phyloP scores from a whole-genome alignment of 2,888 invertebrate species.

The Nomada fabriciana region DNA sequence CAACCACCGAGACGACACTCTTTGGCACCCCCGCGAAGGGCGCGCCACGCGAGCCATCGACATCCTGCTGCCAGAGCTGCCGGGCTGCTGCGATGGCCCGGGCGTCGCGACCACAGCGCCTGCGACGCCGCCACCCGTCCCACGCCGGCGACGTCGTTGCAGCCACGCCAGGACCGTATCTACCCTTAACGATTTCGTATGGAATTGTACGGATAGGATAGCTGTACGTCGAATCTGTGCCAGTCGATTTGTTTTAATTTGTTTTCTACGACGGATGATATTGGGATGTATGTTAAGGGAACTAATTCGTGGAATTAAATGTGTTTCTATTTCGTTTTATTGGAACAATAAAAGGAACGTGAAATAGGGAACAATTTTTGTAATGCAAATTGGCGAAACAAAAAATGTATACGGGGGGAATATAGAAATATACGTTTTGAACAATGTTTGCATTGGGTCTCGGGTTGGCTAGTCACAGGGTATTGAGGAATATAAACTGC shows the following conservation, averaged over 20 bases:
- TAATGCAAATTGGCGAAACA: no score
- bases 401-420: no score
- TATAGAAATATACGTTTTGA: not conserved
- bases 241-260: not conserved
- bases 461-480: not conserved
- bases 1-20: conserved; percentile 63
- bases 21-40: conserved; percentile 80
- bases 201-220: not conserved
- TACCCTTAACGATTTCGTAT: not conserved
- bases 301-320: no score
- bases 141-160: conserved; percentile 46
- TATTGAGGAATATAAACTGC: conserved; percentile 2
- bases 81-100: conserved; percentile 82
- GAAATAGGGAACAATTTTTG: no score
- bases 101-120: conserved; percentile 81
- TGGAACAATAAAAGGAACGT: no score
- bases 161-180: conserved; percentile 55
- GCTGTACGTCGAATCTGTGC: not conserved
- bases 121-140: conserved; percentile 68
- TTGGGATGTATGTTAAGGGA: no score
- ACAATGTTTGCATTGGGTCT: conserved; percentile 25
- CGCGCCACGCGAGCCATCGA: conserved; percentile 80
- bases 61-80: conserved; percentile 79
- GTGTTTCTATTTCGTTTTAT: no score
- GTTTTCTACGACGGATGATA: not conserved